A percentile compares a stretch with the other conserved stretches of the same genome.
Conservation (phyloP, 2,888 invertebrate species). For the Deilephila elpenor region DNA sequence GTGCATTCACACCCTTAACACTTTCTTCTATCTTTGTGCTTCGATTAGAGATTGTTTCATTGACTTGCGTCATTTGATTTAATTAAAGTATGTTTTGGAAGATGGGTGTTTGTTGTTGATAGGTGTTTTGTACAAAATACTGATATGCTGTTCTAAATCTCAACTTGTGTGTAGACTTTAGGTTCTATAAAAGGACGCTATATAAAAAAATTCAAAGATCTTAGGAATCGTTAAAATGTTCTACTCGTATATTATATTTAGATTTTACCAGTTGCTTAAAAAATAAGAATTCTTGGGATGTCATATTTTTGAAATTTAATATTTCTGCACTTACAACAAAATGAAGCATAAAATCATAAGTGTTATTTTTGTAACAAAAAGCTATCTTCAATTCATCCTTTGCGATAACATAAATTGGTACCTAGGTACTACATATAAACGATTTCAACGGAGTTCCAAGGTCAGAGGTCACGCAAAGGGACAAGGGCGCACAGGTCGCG, state of each 20-base stretch:
- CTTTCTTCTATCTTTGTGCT: constrained; percentile 10
- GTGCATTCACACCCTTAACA: constrained; percentile 29
- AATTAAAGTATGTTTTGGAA: too few relatives aligned
- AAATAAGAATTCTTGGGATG: too few relatives aligned
- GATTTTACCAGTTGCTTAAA: too few relatives aligned
- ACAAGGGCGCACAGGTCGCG: background rate
- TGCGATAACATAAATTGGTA: background rate
- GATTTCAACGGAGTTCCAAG: background rate
- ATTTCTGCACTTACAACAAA: background rate
- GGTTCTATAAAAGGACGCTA: too few relatives aligned
- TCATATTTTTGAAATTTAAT: too few relatives aligned
- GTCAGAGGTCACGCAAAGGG: background rate
- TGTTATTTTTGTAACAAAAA: background rate
- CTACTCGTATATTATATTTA: too few relatives aligned
- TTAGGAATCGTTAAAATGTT: too few relatives aligned
- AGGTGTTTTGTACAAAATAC: too few relatives aligned
- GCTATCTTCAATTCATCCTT: background rate
- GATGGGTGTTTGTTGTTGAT: too few relatives aligned
- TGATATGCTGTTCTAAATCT: too few relatives aligned
- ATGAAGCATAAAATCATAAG: background rate
- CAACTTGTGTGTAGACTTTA: too few relatives aligned
- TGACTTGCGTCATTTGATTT: background rate
- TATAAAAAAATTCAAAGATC: too few relatives aligned
- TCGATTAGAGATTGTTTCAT: background rate
- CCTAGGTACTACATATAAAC: background rate